Base-by-base conservation (phyloP, 2,888 invertebrate species). In the Phanerotoma sp. region DNA sequence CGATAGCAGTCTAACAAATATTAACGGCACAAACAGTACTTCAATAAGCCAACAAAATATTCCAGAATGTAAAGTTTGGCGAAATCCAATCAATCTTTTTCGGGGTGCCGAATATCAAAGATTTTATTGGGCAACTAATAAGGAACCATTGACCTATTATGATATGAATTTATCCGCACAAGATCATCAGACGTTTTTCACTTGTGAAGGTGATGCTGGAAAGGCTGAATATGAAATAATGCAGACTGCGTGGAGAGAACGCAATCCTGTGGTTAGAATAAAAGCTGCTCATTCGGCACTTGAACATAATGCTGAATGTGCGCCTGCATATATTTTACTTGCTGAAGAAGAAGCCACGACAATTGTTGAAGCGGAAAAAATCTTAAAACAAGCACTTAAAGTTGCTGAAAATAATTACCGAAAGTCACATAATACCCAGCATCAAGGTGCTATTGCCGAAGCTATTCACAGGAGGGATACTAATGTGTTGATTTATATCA, bases 91-190 rank as follows among this genome's bases (percentile, higher is more conserved):
- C 73, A 93, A 95, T 79, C 80, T 98, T 57, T 92, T 96, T 77
- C 87, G 98, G 44, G 98, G 97, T 5, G 92, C 96, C 1, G 98
- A 98, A 77, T 99, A 98, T 79, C 91, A 93, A 66, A 83, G 97
- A n/a, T 94, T 95, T 77, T 92, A 90, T 77, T 89, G 89, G 85
- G 87, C 89, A 0, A 93, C 93, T 2, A 89, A 89, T 65, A 93
- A 94, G 71, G 96, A 98, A 66, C 96, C 98, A 0, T 82, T 98
- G 38, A 98, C 98, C 0, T 98, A 95, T 79, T 96, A 98, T 78
- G 98, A 99, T 74, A 97, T 98, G 97, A 99, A 98, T 79, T 82
- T 98, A 40, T 96, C 96, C 0, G 97, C 98, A 16, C 97, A 98
- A 80, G 98, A 98, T 79, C 98, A 99, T 79, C 97, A 97, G 77